Evolutionary conservation across 2,113 vertebrate genomes (phyloP), one percentile per base, ranked within the genome.

Genomic region (Antigone vipio): DNA sequence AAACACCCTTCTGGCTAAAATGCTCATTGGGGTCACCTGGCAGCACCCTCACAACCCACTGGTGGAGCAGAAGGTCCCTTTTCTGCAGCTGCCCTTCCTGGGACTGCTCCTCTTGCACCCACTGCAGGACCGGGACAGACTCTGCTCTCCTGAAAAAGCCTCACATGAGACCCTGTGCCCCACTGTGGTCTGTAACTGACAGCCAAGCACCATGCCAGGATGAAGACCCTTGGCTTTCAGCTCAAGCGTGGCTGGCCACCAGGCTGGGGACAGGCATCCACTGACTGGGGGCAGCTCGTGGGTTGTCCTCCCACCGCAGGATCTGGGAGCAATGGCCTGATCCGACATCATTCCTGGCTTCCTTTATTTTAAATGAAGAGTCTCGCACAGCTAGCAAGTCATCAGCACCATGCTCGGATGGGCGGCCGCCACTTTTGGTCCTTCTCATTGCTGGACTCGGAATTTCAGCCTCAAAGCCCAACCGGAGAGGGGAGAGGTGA

Each of bases 211-310:
- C 7, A 0, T 26, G 45, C 62, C 84, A 68, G 59, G 27, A 74
- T 20, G 34, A 66, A 52, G 42, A 22, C 5, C 20, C 22, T 60
- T 12, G 0, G 4, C 26, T 66, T 64, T 56, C 55, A 10, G 15
- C 15, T 12, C 24, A 9, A 26, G n/a, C 1, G 0, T 0, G 3
- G 35, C n/a, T 1, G 0, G 26, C 24, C 44, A 55, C 35, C 26
- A 82, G 45, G 21, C 32, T 68, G 47, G 24, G 20, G 22, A 73
- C 32, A 59, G 17, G 11, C 1, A 3, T 15, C 45, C 9, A 14
- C 16, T 82, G 38, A 27, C 40, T 44, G 27, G 24, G 11, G 6
- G 4, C 47, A 66, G 35, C 24, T 62, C 44, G 18, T n/a, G 40
- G 20, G 5, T 34, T 75, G 30, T 71, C 14, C 34, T 75, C 9